Evolutionary conservation across 2,113 vertebrate species (phyloP).

Genomic region (Myxocyprinus asiaticus): DNA sequence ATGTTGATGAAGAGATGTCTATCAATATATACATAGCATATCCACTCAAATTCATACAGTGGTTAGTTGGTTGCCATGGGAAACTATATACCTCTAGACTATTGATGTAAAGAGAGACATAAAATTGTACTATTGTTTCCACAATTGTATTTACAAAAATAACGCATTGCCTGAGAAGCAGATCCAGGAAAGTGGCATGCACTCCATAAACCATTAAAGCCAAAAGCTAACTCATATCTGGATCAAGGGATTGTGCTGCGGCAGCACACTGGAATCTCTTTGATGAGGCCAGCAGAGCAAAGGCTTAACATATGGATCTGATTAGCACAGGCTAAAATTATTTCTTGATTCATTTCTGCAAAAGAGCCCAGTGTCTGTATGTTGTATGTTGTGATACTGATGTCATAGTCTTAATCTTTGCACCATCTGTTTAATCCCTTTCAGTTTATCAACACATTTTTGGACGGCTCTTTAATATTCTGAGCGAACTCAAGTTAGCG

Average conservation of each 20-base stretch:
- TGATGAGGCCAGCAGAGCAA: constrained; percentile 40
- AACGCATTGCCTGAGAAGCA: constrained; percentile 17
- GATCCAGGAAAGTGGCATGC: constrained; percentile 27
- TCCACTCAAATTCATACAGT: background rate
- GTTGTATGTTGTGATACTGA: constrained; percentile 21
- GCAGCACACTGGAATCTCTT: constrained; percentile 46
- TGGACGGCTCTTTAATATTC: too few species aligned
- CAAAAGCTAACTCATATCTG: constrained; percentile 19
- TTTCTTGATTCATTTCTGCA: background rate
- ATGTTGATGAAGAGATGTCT: background rate
- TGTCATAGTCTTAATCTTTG: constrained; percentile 34
- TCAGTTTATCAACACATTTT: constrained; percentile 4
- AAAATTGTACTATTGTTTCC: background rate
- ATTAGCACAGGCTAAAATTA: constrained; percentile 37
- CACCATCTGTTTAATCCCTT: constrained; percentile 13
- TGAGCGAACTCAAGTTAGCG: too few species aligned
- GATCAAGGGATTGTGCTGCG: constrained; percentile 36
- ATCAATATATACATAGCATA: too few species aligned
- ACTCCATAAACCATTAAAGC: constrained; percentile 37
- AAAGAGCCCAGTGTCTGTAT: background rate
- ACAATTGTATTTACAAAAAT: constrained; percentile 13
- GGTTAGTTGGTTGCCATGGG: background rate
- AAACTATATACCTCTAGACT: background rate
- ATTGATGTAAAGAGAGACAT: background rate
- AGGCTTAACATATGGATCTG: constrained; percentile 46